Percentiles rank a stretch among this genome's conserved stretches.
Conservation (phyloP, 1,140 invertebrate genomes). For the Rhagoletis pomonella region DNA sequence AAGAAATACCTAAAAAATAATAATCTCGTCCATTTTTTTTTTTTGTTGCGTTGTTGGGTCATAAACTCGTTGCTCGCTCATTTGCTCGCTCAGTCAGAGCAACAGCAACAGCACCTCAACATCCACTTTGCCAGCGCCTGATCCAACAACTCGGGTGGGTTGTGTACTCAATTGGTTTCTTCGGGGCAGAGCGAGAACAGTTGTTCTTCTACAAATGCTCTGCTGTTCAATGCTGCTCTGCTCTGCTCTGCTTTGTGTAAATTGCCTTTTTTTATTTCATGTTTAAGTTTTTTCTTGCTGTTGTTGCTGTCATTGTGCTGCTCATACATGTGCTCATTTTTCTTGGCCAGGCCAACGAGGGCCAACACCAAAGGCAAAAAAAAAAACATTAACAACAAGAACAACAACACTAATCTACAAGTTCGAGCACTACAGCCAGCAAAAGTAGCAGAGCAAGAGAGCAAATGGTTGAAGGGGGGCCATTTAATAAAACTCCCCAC, state of each 20-base stretch:
- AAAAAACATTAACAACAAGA: not conserved
- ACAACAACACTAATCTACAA: not conserved
- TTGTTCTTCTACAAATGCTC: slow-evolving; percentile 25
- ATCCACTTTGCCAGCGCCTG: not conserved
- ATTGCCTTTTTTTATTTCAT: slow-evolving; percentile 15
- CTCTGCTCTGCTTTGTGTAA: not conserved
- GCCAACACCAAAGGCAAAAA: slow-evolving; percentile 3
- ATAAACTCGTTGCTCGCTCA: slow-evolving; percentile 43
- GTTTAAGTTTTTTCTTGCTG: not conserved
- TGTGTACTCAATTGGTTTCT: slow-evolving; percentile 8
- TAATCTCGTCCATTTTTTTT: not conserved
- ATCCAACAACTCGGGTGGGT: not conserved
- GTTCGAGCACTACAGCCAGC: not conserved
- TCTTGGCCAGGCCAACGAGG: slow-evolving; percentile 4
- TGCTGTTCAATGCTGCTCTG: not conserved
- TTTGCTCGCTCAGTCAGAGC: slow-evolving; percentile 6
- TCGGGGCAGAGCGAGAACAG: not conserved
- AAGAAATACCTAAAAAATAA: not conserved
- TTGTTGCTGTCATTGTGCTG: slow-evolving; percentile 24
- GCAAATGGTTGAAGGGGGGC: not conserved
- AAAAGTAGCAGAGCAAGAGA: not conserved
- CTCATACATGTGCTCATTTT: slow-evolving; percentile 4
- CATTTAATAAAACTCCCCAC: slow-evolving; percentile 18
- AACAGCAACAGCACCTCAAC: not conserved
- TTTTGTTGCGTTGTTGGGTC: not conserved